These are phyloP conservation scores for Operophtera brumata DNA, from an alignment of 2,888 invertebrate genomes.

Conservation along the genomic window DNA sequence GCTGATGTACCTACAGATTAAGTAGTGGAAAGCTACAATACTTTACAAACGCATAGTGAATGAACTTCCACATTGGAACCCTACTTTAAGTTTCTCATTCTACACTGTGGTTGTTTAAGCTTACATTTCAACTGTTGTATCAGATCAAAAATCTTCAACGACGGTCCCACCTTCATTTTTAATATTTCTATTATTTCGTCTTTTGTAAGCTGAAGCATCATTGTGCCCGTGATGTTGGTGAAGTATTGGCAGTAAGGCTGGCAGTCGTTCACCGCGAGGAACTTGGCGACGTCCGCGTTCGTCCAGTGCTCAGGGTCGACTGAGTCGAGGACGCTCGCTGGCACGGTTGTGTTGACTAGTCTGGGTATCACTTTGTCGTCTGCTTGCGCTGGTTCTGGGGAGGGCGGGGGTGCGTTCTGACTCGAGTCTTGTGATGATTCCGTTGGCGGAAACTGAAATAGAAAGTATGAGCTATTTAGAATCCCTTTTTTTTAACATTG, in stretches of 20 bases:
- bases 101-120: slow-evolving; percentile 87
- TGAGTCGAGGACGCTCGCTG: slow-evolving; percentile 75
- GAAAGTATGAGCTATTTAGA: background rate
- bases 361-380: slow-evolving; percentile 83
- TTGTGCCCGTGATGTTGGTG: slow-evolving; percentile 88
- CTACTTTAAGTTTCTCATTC: slow-evolving; percentile 55
- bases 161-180: slow-evolving; percentile 97
- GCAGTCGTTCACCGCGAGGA: slow-evolving; percentile 93
- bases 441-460: slow-evolving; percentile 40
- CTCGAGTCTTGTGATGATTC: slow-evolving; percentile 53
- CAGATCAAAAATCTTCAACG: slow-evolving; percentile 94
- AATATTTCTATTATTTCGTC: slow-evolving; percentile 94
- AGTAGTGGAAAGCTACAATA: background rate
- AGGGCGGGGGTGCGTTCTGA: slow-evolving; percentile 43
- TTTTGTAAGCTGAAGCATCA: slow-evolving; percentile 89
- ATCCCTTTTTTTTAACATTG: background rate
- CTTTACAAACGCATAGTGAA: slow-evolving; percentile 20
- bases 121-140: slow-evolving; percentile 95
- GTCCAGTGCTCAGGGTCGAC: slow-evolving; percentile 85
- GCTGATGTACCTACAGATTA: too few relatives aligned
- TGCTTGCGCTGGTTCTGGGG: slow-evolving; percentile 39
- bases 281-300: slow-evolving; percentile 91
- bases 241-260: slow-evolving; percentile 86
- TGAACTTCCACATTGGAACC: background rate
- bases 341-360: slow-evolving; percentile 80